Base-by-base conservation (phyloP, 2,888 invertebrate species). In the Germaria angustata region DNA sequence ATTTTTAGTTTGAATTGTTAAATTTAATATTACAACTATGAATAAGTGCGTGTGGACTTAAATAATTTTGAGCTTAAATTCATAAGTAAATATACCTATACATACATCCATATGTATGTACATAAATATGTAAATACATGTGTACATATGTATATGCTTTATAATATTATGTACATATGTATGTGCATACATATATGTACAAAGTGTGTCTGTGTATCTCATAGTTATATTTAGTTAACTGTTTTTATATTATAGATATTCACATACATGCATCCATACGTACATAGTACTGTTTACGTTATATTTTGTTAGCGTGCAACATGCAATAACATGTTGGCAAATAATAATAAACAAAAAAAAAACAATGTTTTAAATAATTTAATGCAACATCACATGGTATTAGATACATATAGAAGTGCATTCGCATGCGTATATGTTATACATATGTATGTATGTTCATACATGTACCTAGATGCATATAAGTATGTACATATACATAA, bases 311-410 rank as follows among this genome's bases (percentile, higher is more conserved):
- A 63, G 51, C 79, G 69, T 73, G 79, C 63, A 72, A 59, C 79
- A 79, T 61, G 77, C 69, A 68, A 73, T 69, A 68, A 61, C 53
- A 71, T 69, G 66, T 51, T 71, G 55, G 39, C 57, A 65, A 53
- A 57, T 24, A 72, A 32, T 34, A 68, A 55, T 53, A 41, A 1
- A 46, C 6, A 44, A 15, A 44, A 34, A 76, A 61, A 61, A 4
- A 46, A 17, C 61, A 65, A 65, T 53, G 11, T 51, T 39, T 39
- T 9, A 49, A 66, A 53, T 20, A 69, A 53, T 34, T 41, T 51
- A 51, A 59, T 41, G 57, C 39, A 76, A 55, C 46, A 65, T 32
- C 55, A 55, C 44, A 73, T 61, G 53, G 36, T 24, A 32, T 24
- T 36, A 13, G 13, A n/a, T 65, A 1, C 65, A 32, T 36, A 49